A percentile compares a stretch with the other conserved stretches of the same genome.
phyloP scores from a whole-genome alignment of 2,888 invertebrate genomes.

The Acanthopleura granulata region DNA sequence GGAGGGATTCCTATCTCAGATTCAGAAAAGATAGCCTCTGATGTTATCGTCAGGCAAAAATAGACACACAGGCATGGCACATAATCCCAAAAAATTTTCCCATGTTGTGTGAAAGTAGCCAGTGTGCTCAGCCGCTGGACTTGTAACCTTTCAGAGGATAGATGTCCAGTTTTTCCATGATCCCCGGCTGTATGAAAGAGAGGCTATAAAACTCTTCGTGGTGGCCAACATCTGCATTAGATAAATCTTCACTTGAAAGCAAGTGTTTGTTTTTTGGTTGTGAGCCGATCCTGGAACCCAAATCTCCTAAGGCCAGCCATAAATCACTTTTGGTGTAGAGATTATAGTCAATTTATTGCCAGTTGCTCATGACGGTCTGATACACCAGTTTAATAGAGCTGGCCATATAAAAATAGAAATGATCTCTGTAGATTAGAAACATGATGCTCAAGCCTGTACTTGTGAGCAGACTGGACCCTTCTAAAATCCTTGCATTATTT shows the following conservation, averaged over 20 bases:
- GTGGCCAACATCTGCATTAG: conserved; percentile 17
- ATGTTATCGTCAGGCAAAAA: too few species aligned
- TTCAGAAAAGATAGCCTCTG: too few species aligned
- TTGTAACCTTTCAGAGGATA: too few species aligned
- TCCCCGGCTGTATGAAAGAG: background rate
- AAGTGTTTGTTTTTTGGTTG: conserved; percentile 19
- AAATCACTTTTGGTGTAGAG: conserved; percentile 13
- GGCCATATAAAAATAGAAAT: conserved; percentile 18
- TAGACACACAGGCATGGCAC: too few species aligned
- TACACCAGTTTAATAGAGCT: conserved; percentile 10
- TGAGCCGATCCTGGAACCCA: background rate
- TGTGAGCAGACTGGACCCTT: too few species aligned
- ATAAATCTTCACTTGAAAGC: conserved; percentile 18
- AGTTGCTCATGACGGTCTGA: conserved; percentile 1
- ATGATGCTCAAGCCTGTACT: too few species aligned
- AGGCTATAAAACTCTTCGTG: conserved; percentile 1
- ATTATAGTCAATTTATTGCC: conserved; percentile 12
- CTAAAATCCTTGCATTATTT: too few species aligned
- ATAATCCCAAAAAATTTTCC: too few species aligned
- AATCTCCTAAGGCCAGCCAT: conserved; percentile 12
- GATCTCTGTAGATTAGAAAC: background rate
- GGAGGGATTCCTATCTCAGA: too few species aligned
- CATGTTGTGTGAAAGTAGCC: too few species aligned
- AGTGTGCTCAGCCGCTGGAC: too few species aligned
- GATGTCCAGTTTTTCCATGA: too few species aligned